phyloP scores from a whole-genome alignment of 2,113 vertebrate genomes.

The Salminus brasiliensis region DNA sequence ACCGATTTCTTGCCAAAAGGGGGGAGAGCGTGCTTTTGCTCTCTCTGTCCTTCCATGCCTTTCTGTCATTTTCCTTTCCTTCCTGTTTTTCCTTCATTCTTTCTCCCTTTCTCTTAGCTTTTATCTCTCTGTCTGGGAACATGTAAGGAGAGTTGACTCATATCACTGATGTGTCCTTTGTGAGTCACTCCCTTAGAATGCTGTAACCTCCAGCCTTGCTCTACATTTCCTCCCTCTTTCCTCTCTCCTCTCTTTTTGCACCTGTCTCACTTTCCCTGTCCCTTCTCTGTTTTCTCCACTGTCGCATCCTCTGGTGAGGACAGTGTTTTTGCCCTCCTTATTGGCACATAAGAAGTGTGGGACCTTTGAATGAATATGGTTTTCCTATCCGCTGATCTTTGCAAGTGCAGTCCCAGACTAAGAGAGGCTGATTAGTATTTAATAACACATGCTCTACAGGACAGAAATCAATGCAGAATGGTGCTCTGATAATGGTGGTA shows the following conservation, averaged over 20 bases:
- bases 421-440: slow-evolving; percentile 1
- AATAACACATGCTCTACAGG: not conserved
- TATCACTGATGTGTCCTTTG: slow-evolving; percentile 39
- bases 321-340: slow-evolving; percentile 45
- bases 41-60: slow-evolving; percentile 6
- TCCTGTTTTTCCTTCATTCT: not conserved
- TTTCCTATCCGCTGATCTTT: slow-evolving; percentile 44
- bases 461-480: not conserved
- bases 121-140: slow-evolving; percentile 31
- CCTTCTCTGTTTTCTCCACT: not conserved
- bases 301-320: slow-evolving; percentile 1
- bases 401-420: slow-evolving; percentile 40
- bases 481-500: not conserved
- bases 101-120: slow-evolving; percentile 33
- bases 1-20: slow-evolving; percentile 39
- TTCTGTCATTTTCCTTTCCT: not conserved
- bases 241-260: not conserved
- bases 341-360: slow-evolving; percentile 14
- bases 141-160: slow-evolving; percentile 42
- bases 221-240: slow-evolving; percentile 1
- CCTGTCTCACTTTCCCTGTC: not conserved
- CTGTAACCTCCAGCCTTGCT: slow-evolving; percentile 19
- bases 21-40: slow-evolving; percentile 13
- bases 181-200: slow-evolving; percentile 47
- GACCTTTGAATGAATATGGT: slow-evolving; percentile 43